Percentiles rank a stretch among this genome's conserved stretches.
Conservation (phyloP, 2,888 invertebrate species). For the Stenichneumon culpator region DNA sequence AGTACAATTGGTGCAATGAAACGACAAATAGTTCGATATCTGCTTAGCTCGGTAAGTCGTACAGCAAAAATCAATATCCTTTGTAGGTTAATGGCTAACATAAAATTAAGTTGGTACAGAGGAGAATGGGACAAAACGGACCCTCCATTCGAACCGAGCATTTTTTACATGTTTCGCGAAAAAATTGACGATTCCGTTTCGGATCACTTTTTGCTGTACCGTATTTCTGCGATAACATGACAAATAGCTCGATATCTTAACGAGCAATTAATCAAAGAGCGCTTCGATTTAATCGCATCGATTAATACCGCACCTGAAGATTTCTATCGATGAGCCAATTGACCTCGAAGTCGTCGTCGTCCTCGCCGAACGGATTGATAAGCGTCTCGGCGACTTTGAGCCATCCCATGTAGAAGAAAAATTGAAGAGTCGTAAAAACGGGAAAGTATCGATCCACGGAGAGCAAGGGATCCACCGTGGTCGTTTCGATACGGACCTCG, state of each 20-base stretch:
- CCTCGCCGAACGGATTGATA: slow-evolving; percentile 96
- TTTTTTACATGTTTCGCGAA: too few relatives aligned
- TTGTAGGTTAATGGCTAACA: background rate
- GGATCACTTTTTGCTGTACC: too few relatives aligned
- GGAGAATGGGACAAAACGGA: too few relatives aligned
- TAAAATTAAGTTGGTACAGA: background rate
- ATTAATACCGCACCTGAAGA: slow-evolving; percentile 88
- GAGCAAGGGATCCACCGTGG: slow-evolving; percentile 69
- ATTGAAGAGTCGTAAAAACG: slow-evolving; percentile 95
- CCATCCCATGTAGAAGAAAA: slow-evolving; percentile 96
- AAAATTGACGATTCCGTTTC: too few relatives aligned
- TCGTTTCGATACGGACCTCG: slow-evolving; percentile 78
- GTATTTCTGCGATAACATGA: too few relatives aligned
- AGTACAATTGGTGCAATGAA: too few relatives aligned
- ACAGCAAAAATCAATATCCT: background rate
- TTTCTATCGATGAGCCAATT: slow-evolving; percentile 98
- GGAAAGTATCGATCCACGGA: slow-evolving; percentile 95
- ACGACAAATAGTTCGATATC: too few relatives aligned
- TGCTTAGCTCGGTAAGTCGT: background rate
- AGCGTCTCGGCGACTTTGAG: slow-evolving; percentile 96
- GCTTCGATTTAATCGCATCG: background rate
- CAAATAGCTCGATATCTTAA: background rate
- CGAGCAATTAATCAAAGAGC: background rate
- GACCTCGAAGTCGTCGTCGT: slow-evolving; percentile 96
- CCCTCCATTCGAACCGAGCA: too few relatives aligned